Evolutionary conservation across 2,113 vertebrate species (phyloP).

Genomic region (Oriolus oriolus): DNA sequence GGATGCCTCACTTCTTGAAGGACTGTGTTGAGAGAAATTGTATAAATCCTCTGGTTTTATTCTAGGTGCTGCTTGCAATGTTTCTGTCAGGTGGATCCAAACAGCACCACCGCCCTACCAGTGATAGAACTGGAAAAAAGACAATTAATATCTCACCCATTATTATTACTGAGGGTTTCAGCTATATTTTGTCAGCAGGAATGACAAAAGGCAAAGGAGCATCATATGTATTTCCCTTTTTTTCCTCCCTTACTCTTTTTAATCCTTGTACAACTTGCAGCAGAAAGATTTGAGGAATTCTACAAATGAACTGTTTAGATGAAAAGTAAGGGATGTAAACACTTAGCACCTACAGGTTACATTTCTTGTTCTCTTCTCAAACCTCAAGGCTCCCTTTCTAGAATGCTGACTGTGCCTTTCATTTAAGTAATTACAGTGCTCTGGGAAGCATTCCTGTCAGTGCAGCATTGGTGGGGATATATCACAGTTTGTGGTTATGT

Average conservation of each 20-base stretch:
- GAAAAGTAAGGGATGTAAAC: background rate
- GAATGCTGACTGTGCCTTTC: background rate
- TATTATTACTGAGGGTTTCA: background rate
- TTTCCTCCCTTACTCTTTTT: background rate
- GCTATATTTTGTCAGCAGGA: background rate
- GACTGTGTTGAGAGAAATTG: background rate
- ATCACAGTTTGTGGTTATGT: background rate
- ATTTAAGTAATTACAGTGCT: background rate
- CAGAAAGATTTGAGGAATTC: background rate
- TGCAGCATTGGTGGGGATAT: background rate
- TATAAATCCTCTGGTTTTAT: background rate
- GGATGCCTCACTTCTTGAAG: background rate
- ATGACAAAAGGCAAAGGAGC: background rate
- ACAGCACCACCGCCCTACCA: background rate
- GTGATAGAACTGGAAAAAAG: background rate
- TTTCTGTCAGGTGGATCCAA: background rate
- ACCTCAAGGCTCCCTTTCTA: background rate
- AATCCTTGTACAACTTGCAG: background rate
- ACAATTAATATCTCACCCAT: background rate
- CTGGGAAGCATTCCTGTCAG: background rate
- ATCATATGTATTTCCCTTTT: background rate
- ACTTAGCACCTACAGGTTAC: background rate
- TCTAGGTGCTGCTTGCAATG: background rate
- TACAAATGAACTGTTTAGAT: background rate
- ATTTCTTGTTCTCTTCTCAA: background rate